Base-by-base conservation (phyloP, 2,797 vertebrate species). In the Selene dorsalis region DNA sequence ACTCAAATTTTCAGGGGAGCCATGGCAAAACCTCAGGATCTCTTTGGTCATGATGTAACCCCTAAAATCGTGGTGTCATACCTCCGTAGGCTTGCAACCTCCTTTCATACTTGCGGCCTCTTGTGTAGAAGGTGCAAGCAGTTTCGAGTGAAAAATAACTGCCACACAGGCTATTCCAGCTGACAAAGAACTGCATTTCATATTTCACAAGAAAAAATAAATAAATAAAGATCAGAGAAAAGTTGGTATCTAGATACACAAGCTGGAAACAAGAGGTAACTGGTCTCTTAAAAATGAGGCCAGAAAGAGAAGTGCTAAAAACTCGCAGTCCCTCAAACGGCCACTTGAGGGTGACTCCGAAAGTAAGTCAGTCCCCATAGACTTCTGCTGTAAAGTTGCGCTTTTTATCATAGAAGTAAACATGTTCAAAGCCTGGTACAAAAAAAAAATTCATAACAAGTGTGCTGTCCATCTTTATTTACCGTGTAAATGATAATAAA, bases 131-230 rank as follows among this genome's bases (percentile, higher is more conserved):
- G 38, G 12, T 47, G 43, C 35, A 22, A 50, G 32, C 10, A 0
- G 47, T 67, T 80, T 22, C 53, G 26, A 13, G 39, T 41, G 22
- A 45, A 59, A 67, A 35, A 20, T n/a, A 50, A 26, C 32, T 75
- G 17, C 30, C 32, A 28, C 14, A 59, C 1, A 48, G 24, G 4
- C 18, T 30, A 13, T 43, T 76, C 22, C 0, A 12, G 45, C 39
- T 55, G 0, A 62, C 8, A 45, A 24, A 26, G 20, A 47, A 26
- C 0, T 16, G 22, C 24, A 32, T 48, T 35, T 35, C 43, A 3
- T 28, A 56, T 55, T 28, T 59, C 18, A 28, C 24, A 3, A 24
- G 12, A 47, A 50, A 22, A 50, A 1, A 0, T 7, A 11, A 35
- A n/a, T 6, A 32, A 28, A 2, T 0, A 12, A 6, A 38, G 17